These are phyloP conservation scores for Condylostylus longicornis DNA, from an alignment of 1,140 invertebrate genomes.

Conservation along the genomic window DNA sequence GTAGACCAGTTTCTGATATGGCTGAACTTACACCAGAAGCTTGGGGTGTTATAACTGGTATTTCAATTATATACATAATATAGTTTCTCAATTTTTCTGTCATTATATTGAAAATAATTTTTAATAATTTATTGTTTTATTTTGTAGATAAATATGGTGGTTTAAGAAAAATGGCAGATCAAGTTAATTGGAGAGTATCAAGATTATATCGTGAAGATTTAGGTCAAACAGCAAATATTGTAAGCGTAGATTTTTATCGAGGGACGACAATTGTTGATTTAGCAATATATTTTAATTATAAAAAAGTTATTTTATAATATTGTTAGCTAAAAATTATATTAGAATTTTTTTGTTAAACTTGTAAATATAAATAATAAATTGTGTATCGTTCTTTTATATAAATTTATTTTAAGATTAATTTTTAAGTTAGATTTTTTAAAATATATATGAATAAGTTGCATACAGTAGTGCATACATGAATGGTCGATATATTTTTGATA, in stretches of 20 bases:
- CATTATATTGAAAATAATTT: conserved; percentile 16
- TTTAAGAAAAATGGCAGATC: conserved; percentile 40
- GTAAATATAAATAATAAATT: too few relatives aligned
- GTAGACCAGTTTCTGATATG: conserved; percentile 42
- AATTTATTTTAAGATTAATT: too few relatives aligned
- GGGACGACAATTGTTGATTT: conserved; percentile 41
- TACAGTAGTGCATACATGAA: too few relatives aligned
- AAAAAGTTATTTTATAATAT: conserved; percentile 10
- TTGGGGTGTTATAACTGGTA: conserved; percentile 35
- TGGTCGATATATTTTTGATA: too few relatives aligned
- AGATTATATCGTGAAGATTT: conserved; percentile 39
- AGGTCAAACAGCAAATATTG: conserved; percentile 41
- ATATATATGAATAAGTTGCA: too few relatives aligned
- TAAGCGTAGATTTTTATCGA: conserved; percentile 45
- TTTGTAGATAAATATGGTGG: conserved; percentile 38
- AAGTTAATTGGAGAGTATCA: conserved; percentile 40
- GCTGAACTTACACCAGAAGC: conserved; percentile 45
- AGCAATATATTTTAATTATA: conserved; percentile 39
- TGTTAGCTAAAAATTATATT: too few relatives aligned
- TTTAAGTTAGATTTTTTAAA: too few relatives aligned
- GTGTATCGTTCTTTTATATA: too few relatives aligned
- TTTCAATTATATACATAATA: too few relatives aligned
- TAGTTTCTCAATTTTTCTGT: neutral
- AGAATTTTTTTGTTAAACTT: too few relatives aligned
- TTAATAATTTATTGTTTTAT: too few relatives aligned